phyloP scores from a whole-genome alignment of 2,113 vertebrate genomes.

The Epinephelus fuscoguttatus region DNA sequence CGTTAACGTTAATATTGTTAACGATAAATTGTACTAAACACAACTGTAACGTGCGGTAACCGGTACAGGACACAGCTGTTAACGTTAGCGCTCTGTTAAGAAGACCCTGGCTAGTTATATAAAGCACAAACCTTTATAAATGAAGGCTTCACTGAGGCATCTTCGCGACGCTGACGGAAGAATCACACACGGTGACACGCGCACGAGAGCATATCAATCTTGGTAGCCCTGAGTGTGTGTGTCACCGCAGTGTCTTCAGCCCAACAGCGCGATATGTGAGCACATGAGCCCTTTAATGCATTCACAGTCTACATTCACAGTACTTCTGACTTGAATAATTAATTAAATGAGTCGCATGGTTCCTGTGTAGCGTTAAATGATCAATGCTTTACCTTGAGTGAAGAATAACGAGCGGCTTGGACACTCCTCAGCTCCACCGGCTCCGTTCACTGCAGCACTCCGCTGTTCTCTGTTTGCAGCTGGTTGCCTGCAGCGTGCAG shows the following conservation, averaged over 20 bases:
- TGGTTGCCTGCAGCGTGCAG: slow-evolving; percentile 65
- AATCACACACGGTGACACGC: slow-evolving; percentile 43
- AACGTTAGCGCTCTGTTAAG: not conserved
- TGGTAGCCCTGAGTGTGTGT: slow-evolving; percentile 22
- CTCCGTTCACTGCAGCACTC: slow-evolving; percentile 50
- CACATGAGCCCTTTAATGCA: not conserved
- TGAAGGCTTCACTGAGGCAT: not conserved
- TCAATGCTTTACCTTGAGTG: slow-evolving; percentile 49
- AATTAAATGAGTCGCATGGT: fast-evolving
- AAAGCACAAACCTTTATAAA: not conserved
- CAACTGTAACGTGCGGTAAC: not conserved
- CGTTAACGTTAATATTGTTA: not conserved
- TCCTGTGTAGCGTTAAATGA: not conserved
- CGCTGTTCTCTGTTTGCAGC: slow-evolving; percentile 62
- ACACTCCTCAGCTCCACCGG: slow-evolving; percentile 24
- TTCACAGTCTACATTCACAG: not conserved
- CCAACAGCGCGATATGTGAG: not conserved
- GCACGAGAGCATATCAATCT: slow-evolving; percentile 49
- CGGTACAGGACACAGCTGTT: not conserved
- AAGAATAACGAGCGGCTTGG: not conserved
- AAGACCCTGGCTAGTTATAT: not conserved
- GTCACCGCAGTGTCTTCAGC: slow-evolving; percentile 63
- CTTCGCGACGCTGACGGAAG: not conserved
- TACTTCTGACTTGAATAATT: not conserved
- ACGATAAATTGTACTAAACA: not conserved